Conservation (phyloP, 2,797 vertebrate genomes). For the Leptatherina wallacei region DNA sequence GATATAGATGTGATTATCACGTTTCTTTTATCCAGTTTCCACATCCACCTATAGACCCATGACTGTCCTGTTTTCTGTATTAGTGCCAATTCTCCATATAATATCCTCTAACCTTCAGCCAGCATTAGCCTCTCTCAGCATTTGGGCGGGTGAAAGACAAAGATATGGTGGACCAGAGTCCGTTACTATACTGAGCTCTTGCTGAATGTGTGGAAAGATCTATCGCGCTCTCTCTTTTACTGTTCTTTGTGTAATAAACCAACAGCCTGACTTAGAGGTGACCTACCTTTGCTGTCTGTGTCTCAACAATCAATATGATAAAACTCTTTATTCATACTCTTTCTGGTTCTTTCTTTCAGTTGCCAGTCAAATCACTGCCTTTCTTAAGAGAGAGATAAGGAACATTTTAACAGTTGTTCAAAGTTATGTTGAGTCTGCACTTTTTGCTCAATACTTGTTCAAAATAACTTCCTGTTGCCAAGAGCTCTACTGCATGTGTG, state of each 20-base stretch:
- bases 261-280: slow-evolving; percentile 26
- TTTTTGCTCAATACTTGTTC: slow-evolving; percentile 6
- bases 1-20: slow-evolving; percentile 1
- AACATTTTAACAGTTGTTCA: background rate
- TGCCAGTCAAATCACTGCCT: slow-evolving; percentile 15
- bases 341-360: slow-evolving; percentile 19
- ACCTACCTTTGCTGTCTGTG: slow-evolving; percentile 1
- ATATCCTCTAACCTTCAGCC: slow-evolving; percentile 32
- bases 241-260: slow-evolving; percentile 38
- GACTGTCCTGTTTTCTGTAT: no score
- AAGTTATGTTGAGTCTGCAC: background rate
- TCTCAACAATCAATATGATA: no score
- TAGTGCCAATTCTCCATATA: slow-evolving; percentile 15
- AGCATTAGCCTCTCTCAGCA: slow-evolving; percentile 32
- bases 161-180: slow-evolving; percentile 7
- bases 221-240: background rate
- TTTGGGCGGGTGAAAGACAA: slow-evolving; percentile 31
- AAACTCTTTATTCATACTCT: no score
- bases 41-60: no score
- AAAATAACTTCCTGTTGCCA: background rate
- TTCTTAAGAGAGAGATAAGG: background rate
- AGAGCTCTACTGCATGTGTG: background rate
- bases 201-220: slow-evolving; percentile 17
- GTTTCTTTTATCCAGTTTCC: no score
- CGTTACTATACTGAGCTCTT: background rate